Evolutionary conservation across 2,888 invertebrate genomes (phyloP).

Genomic region (Leptodirus hochenwartii): DNA sequence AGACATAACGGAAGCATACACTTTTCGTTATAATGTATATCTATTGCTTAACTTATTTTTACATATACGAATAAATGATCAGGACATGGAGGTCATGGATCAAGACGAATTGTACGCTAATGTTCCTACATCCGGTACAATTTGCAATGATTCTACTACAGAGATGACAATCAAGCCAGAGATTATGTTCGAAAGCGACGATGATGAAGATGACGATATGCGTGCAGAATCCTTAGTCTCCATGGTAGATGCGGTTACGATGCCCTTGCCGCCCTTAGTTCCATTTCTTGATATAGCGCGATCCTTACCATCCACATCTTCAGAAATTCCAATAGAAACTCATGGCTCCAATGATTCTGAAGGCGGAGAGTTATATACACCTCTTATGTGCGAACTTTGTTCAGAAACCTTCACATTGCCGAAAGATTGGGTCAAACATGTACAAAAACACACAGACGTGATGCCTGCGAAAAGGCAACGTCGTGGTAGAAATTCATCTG

Average conservation of each 20-base stretch:
- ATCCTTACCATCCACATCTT: no score
- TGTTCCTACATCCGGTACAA: neutral
- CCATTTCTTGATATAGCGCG: no score
- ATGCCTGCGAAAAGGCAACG: conserved; percentile 36
- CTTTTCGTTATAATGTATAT: no score
- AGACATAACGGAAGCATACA: no score
- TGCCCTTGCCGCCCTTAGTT: no score
- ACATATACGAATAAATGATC: no score
- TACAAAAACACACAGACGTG: conserved; percentile 57
- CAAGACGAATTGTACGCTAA: conserved; percentile 33
- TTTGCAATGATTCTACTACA: conserved; percentile 42
- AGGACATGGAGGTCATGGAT: conserved; percentile 36
- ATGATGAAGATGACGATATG: conserved; percentile 12
- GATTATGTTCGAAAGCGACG: conserved; percentile 19
- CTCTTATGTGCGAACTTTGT: conserved; percentile 66
- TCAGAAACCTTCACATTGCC: conserved; percentile 68
- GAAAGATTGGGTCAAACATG: conserved; percentile 68
- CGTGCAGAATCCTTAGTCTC: no score
- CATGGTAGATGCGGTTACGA: no score
- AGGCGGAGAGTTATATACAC: conserved; percentile 49
- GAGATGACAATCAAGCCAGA: conserved; percentile 55
- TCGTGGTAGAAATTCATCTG: conserved; percentile 32
- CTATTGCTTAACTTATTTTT: no score
- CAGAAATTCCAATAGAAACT: no score
- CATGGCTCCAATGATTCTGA: conserved; percentile 22